Base-by-base conservation (phyloP, 2,113 vertebrate species). In the Excalfactoria chinensis region DNA sequence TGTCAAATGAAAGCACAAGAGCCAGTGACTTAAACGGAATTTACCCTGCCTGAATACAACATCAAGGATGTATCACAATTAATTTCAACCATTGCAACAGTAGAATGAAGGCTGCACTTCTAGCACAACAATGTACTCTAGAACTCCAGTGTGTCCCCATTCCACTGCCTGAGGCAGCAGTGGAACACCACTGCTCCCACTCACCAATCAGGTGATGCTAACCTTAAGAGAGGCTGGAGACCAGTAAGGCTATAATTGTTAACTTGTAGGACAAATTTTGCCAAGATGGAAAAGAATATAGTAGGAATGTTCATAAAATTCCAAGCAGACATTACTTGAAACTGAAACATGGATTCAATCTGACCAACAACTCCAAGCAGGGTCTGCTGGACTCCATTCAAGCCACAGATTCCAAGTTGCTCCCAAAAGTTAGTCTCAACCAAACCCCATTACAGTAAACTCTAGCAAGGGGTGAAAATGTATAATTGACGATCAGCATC, bases 401-500 rank as follows among this genome's bases (percentile, higher is more conserved):
- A 89, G 56, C 60, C 73, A 41, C 81, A 82, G 77, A 43, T 41
- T 80, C 46, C 28, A 56, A 81, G 28, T 46, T 58, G 37, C 62
- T 77, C 82, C 82, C 32, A 49, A 74, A 82, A 92, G 23, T 44
- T 76, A 89, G 89, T 63, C 60, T 68, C 83, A 69, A 95, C 67
- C 68, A 91, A 72, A 91, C 6, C 56, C 60, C 69, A 44, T 68
- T 41, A 60, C 12, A 3, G 20, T 20, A 83, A 93, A 89, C 72
- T 48, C 75, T n/a, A 80, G 69, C 51, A 89, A 80, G 68, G 82
- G 87, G 60, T 85, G 93, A 84, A 93, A 94, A 93, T 68, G 85
- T 75, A 9, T 93, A 88, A 93, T 94, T 93, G 94, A 92, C 86
- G 64, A 95, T 93, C 76, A 72, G 69, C 76, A 78, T 77, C 95